Evolutionary conservation across 1,140 invertebrate species (phyloP).

Genomic region (Euschistus heros): DNA sequence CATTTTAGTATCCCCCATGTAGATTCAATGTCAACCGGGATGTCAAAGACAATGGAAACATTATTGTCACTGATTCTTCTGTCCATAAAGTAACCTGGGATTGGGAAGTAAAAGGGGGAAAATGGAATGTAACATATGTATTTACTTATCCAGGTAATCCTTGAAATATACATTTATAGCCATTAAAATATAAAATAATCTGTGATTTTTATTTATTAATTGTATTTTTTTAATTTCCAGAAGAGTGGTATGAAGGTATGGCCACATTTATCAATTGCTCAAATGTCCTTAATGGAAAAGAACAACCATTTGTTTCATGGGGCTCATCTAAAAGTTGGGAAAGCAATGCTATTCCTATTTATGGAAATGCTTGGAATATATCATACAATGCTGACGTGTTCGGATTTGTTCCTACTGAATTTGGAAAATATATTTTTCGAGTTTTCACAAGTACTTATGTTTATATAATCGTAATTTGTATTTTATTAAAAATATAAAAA

Average conservation of each 20-base stretch:
- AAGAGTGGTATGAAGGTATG: constrained; percentile 1
- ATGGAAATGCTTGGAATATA: constrained; percentile 14
- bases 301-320: constrained; percentile 16
- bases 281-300: neutral
- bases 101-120: constrained; percentile 4
- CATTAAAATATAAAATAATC: neutral
- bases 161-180: neutral
- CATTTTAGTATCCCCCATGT: neutral
- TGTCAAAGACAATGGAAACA: neutral
- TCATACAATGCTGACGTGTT: constrained; percentile 17
- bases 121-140: neutral
- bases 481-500: neutral
- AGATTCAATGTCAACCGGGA: neutral
- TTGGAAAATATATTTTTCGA: constrained; percentile 18
- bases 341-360: constrained; percentile 18
- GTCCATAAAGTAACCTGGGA: neutral
- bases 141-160: neutral
- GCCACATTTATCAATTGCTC: neutral
- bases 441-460: neutral
- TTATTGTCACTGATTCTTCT: neutral
- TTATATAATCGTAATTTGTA: neutral
- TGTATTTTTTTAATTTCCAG: neutral
- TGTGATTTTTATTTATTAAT: neutral
- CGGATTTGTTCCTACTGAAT: constrained; percentile 15
- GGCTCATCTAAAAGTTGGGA: constrained; percentile 10